Conservation (phyloP, 2,113 vertebrate genomes). For the Pantherophis guttatus region DNA sequence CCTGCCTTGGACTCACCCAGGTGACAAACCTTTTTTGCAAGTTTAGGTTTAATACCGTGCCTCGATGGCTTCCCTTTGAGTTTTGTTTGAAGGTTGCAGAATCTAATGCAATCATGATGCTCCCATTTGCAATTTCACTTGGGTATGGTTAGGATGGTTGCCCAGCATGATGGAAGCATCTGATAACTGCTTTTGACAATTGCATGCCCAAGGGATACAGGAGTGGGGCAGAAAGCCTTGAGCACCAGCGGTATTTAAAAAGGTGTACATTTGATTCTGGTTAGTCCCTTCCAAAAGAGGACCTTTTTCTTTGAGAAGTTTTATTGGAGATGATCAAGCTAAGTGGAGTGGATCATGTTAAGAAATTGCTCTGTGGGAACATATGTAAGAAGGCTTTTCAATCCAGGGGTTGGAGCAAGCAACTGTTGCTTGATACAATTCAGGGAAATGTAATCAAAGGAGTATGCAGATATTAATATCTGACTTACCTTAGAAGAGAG, state of each 20-base stretch:
- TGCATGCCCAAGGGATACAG: background rate
- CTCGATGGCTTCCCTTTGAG: background rate
- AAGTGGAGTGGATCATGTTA: no score
- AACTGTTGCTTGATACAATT: background rate
- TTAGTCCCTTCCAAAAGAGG: background rate
- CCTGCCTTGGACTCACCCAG: background rate
- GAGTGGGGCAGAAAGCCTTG: background rate
- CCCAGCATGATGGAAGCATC: constrained; percentile 15
- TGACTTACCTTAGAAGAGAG: background rate
- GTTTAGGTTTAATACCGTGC: background rate
- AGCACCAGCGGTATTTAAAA: background rate
- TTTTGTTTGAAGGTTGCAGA: background rate
- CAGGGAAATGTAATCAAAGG: background rate
- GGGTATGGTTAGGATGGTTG: constrained; percentile 12
- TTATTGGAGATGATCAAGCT: background rate
- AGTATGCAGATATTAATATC: background rate
- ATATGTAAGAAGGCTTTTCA: background rate
- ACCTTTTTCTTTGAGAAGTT: background rate
- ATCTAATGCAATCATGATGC: background rate
- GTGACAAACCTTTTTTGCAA: background rate
- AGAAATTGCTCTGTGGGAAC: background rate
- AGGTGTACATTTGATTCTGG: background rate
- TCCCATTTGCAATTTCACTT: constrained; percentile 5
- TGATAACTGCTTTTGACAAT: constrained; percentile 20
- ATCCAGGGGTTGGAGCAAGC: background rate